These are phyloP conservation scores for Chloroceryle amazona DNA, from an alignment of 2,797 vertebrate genomes.

Conservation along the genomic window DNA sequence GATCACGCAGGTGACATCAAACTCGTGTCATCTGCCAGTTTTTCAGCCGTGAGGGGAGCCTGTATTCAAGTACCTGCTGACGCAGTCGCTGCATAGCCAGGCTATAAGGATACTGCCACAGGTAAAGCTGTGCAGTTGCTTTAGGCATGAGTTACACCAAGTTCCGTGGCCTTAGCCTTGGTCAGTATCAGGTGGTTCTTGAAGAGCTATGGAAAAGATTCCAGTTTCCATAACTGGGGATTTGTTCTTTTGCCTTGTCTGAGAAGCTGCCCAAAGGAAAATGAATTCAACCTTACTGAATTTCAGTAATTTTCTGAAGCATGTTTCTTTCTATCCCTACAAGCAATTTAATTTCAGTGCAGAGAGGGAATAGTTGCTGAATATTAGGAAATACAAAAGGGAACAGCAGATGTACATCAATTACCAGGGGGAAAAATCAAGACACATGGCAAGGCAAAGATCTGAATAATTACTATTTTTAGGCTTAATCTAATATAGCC, in stretches of 20 bases:
- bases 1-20: not conserved
- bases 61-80: not conserved
- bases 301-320: not conserved
- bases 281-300: not conserved
- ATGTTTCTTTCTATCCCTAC: not conserved
- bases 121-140: not conserved
- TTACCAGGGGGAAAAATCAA: not conserved
- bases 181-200: not conserved
- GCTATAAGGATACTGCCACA: fast-evolving
- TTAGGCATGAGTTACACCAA: not conserved
- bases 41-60: not conserved
- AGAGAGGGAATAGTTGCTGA: not conserved
- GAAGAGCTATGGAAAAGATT: not conserved
- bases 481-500: not conserved
- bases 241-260: not conserved
- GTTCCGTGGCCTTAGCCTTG: not conserved
- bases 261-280: not conserved
- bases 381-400: not conserved
- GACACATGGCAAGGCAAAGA: not conserved
- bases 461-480: not conserved
- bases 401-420: not conserved
- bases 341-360: not conserved
- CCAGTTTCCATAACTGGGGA: not conserved
- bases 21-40: not conserved
- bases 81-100: not conserved